Conservation (phyloP, 2,797 vertebrate species). For the Potorous gilbertii region DNA sequence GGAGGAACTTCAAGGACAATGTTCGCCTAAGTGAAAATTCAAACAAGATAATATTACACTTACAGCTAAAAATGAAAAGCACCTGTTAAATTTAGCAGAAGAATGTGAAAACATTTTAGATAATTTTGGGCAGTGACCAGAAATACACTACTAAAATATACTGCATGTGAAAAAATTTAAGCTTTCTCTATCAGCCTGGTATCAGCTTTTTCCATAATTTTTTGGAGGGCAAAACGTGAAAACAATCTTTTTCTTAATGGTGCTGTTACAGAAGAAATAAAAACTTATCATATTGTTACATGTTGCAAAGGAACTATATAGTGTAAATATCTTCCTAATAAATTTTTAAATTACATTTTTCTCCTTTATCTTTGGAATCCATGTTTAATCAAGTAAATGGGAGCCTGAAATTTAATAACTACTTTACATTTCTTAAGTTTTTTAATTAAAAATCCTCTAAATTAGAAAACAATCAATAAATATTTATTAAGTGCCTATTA, state of each 20-base stretch:
- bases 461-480: not conserved
- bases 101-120: constrained; percentile 50
- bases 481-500: not conserved
- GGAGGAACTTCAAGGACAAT: constrained; percentile 96
- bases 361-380: not conserved
- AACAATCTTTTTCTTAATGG: not conserved
- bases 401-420: too few species aligned
- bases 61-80: constrained; percentile 75
- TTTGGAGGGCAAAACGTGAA: not conserved
- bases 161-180: not conserved
- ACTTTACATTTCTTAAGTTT: not conserved
- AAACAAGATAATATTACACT: constrained; percentile 75
- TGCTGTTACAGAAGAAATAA: not conserved
- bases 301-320: not conserved
- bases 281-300: not conserved
- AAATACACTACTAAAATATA: not conserved
- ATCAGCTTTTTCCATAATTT: not conserved
- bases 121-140: constrained; percentile 38
- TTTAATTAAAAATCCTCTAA: not conserved
- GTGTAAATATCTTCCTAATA: not conserved
- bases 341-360: not conserved
- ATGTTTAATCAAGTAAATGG: too few species aligned
- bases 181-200: not conserved
- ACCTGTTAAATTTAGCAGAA: constrained; percentile 69
- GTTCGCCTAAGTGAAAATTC: constrained; percentile 87